Percentiles rank a stretch among this genome's conserved stretches.
These are phyloP conservation scores for Sternotherus odoratus DNA, from an alignment of 2,797 vertebrate species.

Conservation along the genomic window DNA sequence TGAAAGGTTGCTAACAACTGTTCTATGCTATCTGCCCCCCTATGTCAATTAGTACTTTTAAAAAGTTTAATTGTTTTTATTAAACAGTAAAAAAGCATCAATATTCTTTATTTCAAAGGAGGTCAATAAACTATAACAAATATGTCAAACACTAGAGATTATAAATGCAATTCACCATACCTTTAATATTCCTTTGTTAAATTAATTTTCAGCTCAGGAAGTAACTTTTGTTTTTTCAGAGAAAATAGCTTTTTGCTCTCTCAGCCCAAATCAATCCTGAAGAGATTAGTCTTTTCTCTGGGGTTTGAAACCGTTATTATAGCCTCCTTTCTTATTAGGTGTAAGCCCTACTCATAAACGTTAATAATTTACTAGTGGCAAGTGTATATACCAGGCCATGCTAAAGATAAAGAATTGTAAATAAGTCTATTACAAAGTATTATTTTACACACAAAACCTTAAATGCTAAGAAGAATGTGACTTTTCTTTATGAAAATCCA, in stretches of 20 bases:
- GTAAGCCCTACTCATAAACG: background rate
- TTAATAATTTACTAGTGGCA: background rate
- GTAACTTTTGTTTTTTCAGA: conserved; percentile 10
- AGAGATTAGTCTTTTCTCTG: background rate
- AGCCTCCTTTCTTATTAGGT: background rate
- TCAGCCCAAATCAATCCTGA: background rate
- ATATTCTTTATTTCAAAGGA: background rate
- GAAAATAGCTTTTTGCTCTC: background rate
- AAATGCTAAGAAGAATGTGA: background rate
- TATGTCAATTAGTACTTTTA: fast-evolving
- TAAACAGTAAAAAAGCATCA: background rate
- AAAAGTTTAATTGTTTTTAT: background rate
- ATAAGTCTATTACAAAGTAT: background rate
- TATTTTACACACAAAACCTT: background rate
- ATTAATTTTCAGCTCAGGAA: conserved; percentile 24
- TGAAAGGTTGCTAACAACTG: too few relatives aligned
- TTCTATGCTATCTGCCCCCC: background rate
- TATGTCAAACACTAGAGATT: background rate
- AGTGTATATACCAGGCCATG: background rate
- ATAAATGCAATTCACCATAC: background rate
- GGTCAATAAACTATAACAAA: background rate
- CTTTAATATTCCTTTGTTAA: background rate
- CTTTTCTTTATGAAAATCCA: conserved; percentile 19
- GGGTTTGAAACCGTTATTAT: background rate
- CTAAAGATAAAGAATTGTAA: background rate